Evolutionary conservation across 2,113 vertebrate species (phyloP), one percentile per base, ranked within the genome.

Genomic region (Laticauda colubrina): DNA sequence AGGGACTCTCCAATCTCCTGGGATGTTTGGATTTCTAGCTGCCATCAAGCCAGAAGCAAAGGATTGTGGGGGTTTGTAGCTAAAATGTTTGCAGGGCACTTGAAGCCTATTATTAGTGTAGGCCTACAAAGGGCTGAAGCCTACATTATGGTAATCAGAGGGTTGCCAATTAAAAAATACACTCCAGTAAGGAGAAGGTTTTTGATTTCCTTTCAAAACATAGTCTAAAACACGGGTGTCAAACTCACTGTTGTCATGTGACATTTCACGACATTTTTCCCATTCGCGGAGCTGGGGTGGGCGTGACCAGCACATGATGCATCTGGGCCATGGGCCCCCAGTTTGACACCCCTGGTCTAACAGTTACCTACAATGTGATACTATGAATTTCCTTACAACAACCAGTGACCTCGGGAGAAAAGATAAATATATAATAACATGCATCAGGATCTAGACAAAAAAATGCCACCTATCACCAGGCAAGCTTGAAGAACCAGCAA

Each of bases 221-320:
- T 39, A 15, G 89, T 39, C n/a, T 59, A 57, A 57, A 57, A 61
- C 59, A 61, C 1, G 3, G 59, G 59, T 26, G 24, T 61, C 59
- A 26, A 59, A 59, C 57, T 59, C 21, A 8, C 24, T 59, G 57
- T 21, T 8, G 23, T 59, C 57, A 24, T 2, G 2, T 59, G 57
- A 59, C 2, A 0, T 59, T 57, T 45, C 23, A 23, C 2, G 9
- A 10, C 59, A 61, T 61, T 26, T 61, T 61, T 61, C 59, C 59
- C 59, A 61, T 29, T 61, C 9, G 9, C 1, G 3, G 24, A 61
- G 24, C 3, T 26, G 59, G 59, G 9, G 24, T 61, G 59, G 59
- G 59, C 1, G 3, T 61, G 59, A 24, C 59, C 24, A 11, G 1
- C 1, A 2, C 1, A 1, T 11, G 24, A 61, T 0, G 9, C 24